These are phyloP conservation scores for Hypomecis atomaria DNA, from an alignment of 2,888 invertebrate genomes.

Conservation along the genomic window DNA sequence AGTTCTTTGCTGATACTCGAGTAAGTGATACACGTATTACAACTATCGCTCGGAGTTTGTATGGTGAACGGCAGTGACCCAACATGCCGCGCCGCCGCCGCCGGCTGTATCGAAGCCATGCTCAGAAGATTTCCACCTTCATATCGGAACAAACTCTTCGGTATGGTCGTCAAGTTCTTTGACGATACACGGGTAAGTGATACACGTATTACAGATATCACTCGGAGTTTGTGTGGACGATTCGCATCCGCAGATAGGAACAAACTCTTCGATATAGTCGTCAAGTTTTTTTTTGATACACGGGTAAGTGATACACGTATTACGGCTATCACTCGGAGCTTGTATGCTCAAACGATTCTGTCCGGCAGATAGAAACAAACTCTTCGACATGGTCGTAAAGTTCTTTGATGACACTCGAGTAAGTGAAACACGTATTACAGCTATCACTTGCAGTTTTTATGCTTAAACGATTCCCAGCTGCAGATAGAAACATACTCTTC, in stretches of 20 bases:
- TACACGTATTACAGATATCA: background rate
- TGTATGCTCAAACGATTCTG: conserved; percentile 86
- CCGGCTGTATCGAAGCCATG: conserved; percentile 89
- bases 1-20: conserved; percentile 87
- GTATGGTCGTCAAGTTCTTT: conserved; percentile 88
- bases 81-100: conserved; percentile 90
- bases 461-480: conserved; percentile 83
- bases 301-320: conserved; percentile 51
- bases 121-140: conserved; percentile 83
- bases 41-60: conserved; percentile 49
- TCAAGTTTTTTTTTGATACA: conserved; percentile 88
- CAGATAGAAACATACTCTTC: conserved; percentile 88
- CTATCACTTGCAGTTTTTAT: conserved; percentile 77
- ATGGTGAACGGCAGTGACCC: conserved; percentile 93
- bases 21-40: conserved; percentile 42
- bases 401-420: conserved; percentile 87
- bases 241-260: conserved; percentile 85
- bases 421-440: conserved; percentile 5
- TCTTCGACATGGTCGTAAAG: conserved; percentile 88
- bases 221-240: conserved; percentile 79
- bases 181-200: conserved; percentile 76
- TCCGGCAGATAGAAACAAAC: conserved; percentile 83
- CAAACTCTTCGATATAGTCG: conserved; percentile 88
- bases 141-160: conserved; percentile 88
- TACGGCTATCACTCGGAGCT: too few species aligned